Base-by-base conservation (phyloP, 2,797 vertebrate species). In the Schizopygopsis pylzovi region DNA sequence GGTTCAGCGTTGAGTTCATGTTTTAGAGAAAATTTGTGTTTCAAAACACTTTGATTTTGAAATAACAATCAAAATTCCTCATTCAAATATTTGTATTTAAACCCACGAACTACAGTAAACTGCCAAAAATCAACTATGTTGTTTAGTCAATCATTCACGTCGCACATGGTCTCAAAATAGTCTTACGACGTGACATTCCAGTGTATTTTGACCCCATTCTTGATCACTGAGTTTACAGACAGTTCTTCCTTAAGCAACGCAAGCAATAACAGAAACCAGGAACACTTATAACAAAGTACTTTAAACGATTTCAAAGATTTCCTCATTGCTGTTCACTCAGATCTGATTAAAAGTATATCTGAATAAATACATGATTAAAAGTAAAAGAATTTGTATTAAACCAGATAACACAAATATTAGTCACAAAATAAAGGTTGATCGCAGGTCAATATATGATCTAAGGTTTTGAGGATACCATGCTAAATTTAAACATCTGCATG, bases 171-270 rank as follows among this genome's bases (percentile, higher is more conserved):
- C 18, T n/a, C 1, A 16, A 86, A 67, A 78, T 70, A 59, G 75
- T 83, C 67, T 80, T 54, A 45, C 41, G 78, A 47, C 20, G 0
- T 76, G 33, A 77, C 70, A 78, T 45, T 83, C 33, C 49, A 22
- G n/a, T 45, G 85, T 83, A 83, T 79, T 87, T 88, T 85, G 79
- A 90, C 85, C 84, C 63, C 77, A 22, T 18, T 63, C 70, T 9
- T 87, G 85, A 37, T 52, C 33, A 20, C 22, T 2, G 6, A 73
- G 10, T 15, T 25, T 41, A 79, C 47, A 45, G 18, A 43, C 25
- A 33, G 22, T 71, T 82, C 80, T 78, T 52, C 81, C 39, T 79
- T 41, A 61, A 39, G 6, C 41, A 71, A n/a, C 37, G 28, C 54
- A 67, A 43, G n/a, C 39, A 59, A 45, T 10, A 11, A 25, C 67